These are phyloP conservation scores for Eidolon helvum DNA, from an alignment of 2,113 vertebrate genomes.

Conservation along the genomic window DNA sequence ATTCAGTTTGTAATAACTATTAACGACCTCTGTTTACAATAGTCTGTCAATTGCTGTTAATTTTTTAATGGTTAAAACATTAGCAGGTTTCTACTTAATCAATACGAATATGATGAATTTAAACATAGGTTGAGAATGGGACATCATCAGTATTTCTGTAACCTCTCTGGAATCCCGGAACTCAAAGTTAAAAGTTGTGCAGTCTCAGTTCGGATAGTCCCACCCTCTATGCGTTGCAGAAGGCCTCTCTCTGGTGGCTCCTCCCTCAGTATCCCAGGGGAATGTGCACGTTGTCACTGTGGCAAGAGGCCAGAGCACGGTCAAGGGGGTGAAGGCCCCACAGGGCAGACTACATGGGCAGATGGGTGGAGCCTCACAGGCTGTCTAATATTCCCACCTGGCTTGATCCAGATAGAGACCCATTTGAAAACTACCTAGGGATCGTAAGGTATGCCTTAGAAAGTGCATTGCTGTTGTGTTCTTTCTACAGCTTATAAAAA, in stretches of 20 bases:
- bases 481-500: neutral
- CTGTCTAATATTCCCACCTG: neutral
- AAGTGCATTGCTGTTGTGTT: neutral
- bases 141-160: neutral
- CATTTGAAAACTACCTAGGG: neutral
- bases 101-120: neutral
- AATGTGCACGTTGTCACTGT: neutral
- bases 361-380: slow-evolving; percentile 45
- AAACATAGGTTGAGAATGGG: neutral
- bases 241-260: neutral
- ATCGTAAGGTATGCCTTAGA: slow-evolving; percentile 16
- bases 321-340: neutral
- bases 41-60: slow-evolving; percentile 32
- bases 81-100: neutral
- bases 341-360: neutral
- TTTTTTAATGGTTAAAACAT: slow-evolving; percentile 4
- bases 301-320: neutral
- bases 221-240: neutral
- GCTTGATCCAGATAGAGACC: neutral
- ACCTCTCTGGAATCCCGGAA: neutral
- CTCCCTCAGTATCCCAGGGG: neutral
- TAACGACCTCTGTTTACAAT: slow-evolving; percentile 65
- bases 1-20: slow-evolving; percentile 44
- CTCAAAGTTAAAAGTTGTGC: neutral
- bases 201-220: neutral